Base-by-base conservation (phyloP, 2,113 vertebrate species). In the Aegithalos caudatus region DNA sequence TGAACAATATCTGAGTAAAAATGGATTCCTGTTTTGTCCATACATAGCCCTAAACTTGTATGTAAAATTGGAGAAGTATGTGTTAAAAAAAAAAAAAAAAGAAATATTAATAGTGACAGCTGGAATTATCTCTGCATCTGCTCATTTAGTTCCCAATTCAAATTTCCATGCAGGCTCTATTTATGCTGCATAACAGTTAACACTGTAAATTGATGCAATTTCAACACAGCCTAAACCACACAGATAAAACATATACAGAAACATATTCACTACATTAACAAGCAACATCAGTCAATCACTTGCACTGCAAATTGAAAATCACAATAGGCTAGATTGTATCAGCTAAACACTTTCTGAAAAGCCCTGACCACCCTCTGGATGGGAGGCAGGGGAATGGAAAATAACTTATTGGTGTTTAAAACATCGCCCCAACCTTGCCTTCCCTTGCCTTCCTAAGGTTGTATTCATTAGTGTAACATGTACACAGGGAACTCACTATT, bases 121-220 rank as follows among this genome's bases (percentile, higher is more conserved):
- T 83, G 54, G 61, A 96, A 95, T 96, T 88, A 78, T 73, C 38
- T 88, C 85, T 93, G 56, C 60, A 81, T 88, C 54, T 74, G 77
- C 60, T 92, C 71, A 38, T 94, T 95, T 92, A 73, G 24, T 51
- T 93, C 35, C 51, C 47, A 90, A 38, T 81, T 95, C 81, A 90
- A 82, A 93, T 86, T 86, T 92, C 54, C 4, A 3, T 67, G 33
- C 38, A 72, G 67, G 44, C 7, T n/a, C 60, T 90, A 29, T 78
- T 87, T 90, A 80, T 80, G 85, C 42, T 90, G 47, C 35, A 19
- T 80, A 84, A 47, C 62, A 86, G 44, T 85, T 93, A 94, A 70
- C 50, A n/a, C 9, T 38, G 42, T 35, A 88, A 73, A 89, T 58
- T 67, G 81, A 93, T 90, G 62, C 1, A 23, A 88, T 90, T 94